phyloP scores from a whole-genome alignment of 2,888 invertebrate genomes.

The Limenitis camilla region DNA sequence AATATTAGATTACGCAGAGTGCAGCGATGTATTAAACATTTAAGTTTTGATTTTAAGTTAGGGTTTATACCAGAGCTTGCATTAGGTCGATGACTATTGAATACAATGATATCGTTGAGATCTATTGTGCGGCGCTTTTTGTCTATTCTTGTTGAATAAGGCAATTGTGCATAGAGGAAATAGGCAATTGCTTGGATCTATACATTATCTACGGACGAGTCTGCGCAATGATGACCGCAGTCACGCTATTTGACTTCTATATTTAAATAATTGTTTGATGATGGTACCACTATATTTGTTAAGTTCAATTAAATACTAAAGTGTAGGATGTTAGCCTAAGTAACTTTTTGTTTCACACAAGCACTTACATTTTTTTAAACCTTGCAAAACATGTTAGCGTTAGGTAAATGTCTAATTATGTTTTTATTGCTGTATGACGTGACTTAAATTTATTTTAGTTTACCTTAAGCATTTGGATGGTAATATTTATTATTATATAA shows the following conservation, averaged over 20 bases:
- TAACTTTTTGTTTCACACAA: not conserved
- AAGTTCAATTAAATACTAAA: not conserved
- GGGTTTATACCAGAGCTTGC: not conserved
- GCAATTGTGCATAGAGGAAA: constrained; percentile 59
- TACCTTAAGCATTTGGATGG: constrained; percentile 24
- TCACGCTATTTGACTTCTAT: constrained; percentile 23
- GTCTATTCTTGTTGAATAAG: constrained; percentile 55
- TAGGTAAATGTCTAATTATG: constrained; percentile 45
- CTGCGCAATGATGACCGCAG: constrained; percentile 17
- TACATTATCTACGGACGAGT: constrained; percentile 19
- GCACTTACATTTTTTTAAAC: constrained; percentile 30
- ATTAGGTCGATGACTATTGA: constrained; percentile 13
- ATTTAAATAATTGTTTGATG: constrained; percentile 12
- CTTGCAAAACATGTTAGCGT: constrained; percentile 31
- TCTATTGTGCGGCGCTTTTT: constrained; percentile 54
- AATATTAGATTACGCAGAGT: not conserved
- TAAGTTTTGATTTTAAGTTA: not conserved
- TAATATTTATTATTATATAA: constrained; percentile 38
- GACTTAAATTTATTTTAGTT: constrained; percentile 30
- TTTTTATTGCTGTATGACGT: constrained; percentile 41
- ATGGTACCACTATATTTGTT: constrained; percentile 10
- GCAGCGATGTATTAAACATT: not conserved
- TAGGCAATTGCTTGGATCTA: constrained; percentile 41
- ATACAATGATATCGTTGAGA: constrained; percentile 29
- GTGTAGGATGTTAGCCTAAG: not conserved